Evolutionary conservation across 2,888 invertebrate genomes (phyloP), one percentile per base, ranked within the genome.

Genomic region (Tetragonula carbonaria): DNA sequence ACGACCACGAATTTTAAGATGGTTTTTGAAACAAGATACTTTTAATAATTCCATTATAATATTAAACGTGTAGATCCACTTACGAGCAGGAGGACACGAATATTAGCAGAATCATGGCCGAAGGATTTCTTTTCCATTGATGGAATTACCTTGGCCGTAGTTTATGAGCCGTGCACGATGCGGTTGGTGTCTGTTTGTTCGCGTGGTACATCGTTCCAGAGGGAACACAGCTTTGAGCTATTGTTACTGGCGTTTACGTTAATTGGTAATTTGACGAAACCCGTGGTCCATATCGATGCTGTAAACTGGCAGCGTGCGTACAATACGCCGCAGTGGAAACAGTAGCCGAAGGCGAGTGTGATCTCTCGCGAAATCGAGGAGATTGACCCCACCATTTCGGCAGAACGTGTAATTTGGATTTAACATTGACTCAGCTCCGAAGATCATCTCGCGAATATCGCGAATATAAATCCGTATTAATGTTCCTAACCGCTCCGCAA

Each of bases 241-340:
- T 93, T 92, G 92, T 92, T 90, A 87, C 82, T 92, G 83, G 89
- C 89, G 88, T 91, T 91, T 88, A 90, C 89, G 91, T 93, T 92
- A 93, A 93, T 93, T 92, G 91, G 91, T 92, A 90, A 91, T 92
- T 92, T 91, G 88, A 88, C 90, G 87, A 89, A 90, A 89, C 89
- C 85, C 84, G 79, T 73, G 84, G 86, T 80, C 77, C 78, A 80
- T 87, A 86, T 80, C 86, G 82, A 90, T 87, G 84, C 76, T 84
- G 82, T 70, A 77, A 89, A 85, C 85, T 78, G 57, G 65, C 77
- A 71, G 75, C 67, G n/a, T 55, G 66, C 67, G 76, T 83, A 63
- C 70, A 80, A 75, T 51, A 45, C 45, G 73, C 65, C 28, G 50
- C 53, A 8, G 72, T 66, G 63, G 80, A 73, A 81, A 77, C 78